These are phyloP conservation scores for Heliconius congener DNA, from an alignment of 1,140 invertebrate genomes.

Conservation along the genomic window DNA sequence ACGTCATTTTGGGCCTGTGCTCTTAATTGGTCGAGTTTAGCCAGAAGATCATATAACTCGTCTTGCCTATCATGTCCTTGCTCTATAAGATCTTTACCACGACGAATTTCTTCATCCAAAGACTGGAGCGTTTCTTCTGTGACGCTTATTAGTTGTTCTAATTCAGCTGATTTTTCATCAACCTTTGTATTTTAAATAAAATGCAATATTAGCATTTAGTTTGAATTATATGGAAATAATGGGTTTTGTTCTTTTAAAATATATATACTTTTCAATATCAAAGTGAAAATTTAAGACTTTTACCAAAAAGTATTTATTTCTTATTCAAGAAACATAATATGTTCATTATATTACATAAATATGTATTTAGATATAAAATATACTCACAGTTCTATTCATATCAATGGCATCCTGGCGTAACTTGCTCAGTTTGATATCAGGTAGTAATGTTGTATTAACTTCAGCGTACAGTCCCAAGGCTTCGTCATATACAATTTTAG, in stretches of 20 bases:
- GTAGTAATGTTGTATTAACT: slow-evolving; percentile 88
- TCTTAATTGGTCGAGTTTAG: slow-evolving; percentile 86
- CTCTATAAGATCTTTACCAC: slow-evolving; percentile 83
- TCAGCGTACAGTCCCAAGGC: slow-evolving; percentile 89
- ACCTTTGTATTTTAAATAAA: slow-evolving; percentile 46
- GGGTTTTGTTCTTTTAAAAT: no score
- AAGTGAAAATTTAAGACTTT: no score
- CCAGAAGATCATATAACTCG: slow-evolving; percentile 82
- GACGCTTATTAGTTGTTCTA: slow-evolving; percentile 69
- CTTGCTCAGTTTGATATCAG: slow-evolving; percentile 86
- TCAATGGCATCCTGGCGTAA: slow-evolving; percentile 85
- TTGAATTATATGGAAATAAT: background rate
- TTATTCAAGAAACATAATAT: no score
- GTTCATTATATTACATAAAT: no score
- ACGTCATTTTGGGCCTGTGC: slow-evolving; percentile 91
- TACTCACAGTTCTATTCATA: slow-evolving; percentile 83
- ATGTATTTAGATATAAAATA: slow-evolving; percentile 14
- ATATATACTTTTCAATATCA: no score
- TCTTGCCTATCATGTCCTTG: slow-evolving; percentile 85
- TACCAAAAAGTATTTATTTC: no score
- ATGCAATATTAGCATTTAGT: no score
- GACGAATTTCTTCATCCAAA: slow-evolving; percentile 54
- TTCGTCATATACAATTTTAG: slow-evolving; percentile 89
- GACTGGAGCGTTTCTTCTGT: slow-evolving; percentile 64
- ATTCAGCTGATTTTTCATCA: slow-evolving; percentile 64